Conservation (phyloP, 2,888 invertebrate genomes). For the Ptychoptera albimana region DNA sequence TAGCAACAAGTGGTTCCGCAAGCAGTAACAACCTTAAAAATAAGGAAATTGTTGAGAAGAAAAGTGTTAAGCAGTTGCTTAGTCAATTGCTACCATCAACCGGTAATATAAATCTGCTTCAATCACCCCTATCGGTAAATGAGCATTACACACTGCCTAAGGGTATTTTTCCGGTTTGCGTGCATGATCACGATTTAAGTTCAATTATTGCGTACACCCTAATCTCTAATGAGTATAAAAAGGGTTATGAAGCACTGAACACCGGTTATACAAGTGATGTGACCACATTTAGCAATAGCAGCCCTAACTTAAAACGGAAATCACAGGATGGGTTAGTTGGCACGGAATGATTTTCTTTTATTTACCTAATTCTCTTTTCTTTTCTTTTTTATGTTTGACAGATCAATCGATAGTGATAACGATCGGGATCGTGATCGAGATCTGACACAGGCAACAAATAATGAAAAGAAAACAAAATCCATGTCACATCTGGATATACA, state of each 20-base stretch:
- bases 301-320: slow-evolving; percentile 25
- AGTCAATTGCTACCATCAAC: slow-evolving; percentile 48
- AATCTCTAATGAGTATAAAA: slow-evolving; percentile 53
- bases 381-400: neutral
- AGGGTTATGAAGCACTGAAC: slow-evolving; percentile 34
- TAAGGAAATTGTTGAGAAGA: slow-evolving; percentile 33
- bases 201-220: slow-evolving; percentile 75
- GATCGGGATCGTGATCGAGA: slow-evolving; percentile 1
- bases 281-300: slow-evolving; percentile 10
- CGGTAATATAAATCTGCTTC: slow-evolving; percentile 25
- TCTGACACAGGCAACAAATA: neutral
- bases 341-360: too few species aligned
- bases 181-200: slow-evolving; percentile 66
- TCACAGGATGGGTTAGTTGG: slow-evolving; percentile 21
- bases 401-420: slow-evolving; percentile 5
- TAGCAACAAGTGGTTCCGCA: slow-evolving; percentile 8
- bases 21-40: slow-evolving; percentile 17
- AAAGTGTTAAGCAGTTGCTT: slow-evolving; percentile 48
- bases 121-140: slow-evolving; percentile 43
- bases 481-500: slow-evolving; percentile 25
- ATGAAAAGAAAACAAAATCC: slow-evolving; percentile 17
- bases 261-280: slow-evolving; percentile 8
- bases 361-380: neutral
- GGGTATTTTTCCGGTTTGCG: slow-evolving; percentile 48
- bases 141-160: slow-evolving; percentile 55